Evolutionary conservation across 2,797 vertebrate species (phyloP).

Genomic region (Darevskia nairensis): DNA sequence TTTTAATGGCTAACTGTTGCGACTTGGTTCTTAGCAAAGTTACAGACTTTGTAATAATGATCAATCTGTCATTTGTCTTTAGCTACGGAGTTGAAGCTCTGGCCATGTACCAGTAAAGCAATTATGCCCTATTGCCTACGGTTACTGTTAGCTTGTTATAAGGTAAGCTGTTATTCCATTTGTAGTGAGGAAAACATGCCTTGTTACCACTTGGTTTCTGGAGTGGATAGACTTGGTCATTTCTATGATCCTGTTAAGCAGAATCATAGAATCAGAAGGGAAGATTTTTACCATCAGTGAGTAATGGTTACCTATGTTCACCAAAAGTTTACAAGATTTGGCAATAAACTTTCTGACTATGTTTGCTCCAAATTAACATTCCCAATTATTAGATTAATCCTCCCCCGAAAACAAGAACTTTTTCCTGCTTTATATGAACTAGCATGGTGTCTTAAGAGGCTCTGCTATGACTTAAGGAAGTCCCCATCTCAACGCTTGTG

Average conservation of each 20-base stretch:
- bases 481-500: not conserved
- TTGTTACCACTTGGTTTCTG: not conserved
- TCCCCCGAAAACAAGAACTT: not conserved
- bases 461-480: not conserved
- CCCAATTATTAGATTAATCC: not conserved
- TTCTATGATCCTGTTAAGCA: not conserved
- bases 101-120: conserved; percentile 92
- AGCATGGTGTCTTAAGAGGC: not conserved
- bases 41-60: not conserved
- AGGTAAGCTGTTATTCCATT: conserved; percentile 80
- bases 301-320: not conserved
- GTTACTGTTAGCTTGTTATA: conserved; percentile 95
- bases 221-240: not conserved
- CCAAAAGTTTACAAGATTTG: not conserved
- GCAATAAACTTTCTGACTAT: not conserved
- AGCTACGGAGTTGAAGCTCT: conserved; percentile 92
- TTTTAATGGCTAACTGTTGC: no score
- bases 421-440: not conserved
- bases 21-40: not conserved
- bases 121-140: conserved; percentile 96
- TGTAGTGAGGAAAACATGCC: not conserved
- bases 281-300: not conserved
- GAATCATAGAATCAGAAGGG: no score
- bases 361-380: not conserved
- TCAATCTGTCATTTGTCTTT: conserved; percentile 27